Conservation (phyloP, 2,113 vertebrate species). For the Microtus montanus region DNA sequence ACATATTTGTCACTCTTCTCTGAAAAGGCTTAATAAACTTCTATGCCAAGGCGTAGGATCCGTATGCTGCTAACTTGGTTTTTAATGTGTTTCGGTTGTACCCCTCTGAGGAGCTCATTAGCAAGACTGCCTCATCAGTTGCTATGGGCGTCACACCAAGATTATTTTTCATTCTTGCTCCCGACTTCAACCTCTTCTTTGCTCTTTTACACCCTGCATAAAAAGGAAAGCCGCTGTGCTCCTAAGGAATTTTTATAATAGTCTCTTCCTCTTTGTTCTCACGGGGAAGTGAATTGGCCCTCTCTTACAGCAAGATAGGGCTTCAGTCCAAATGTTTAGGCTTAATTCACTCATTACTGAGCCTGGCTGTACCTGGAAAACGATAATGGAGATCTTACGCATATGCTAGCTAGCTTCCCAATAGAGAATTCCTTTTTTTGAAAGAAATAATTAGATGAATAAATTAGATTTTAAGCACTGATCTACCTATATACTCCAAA, state of each 20-base stretch:
- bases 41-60: neutral
- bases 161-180: conserved; percentile 56
- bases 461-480: conserved; percentile 74
- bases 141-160: conserved; percentile 37
- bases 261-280: neutral
- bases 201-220: conserved; percentile 17
- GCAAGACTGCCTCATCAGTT: conserved; percentile 42
- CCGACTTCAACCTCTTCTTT: conserved; percentile 33
- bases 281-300: conserved; percentile 29
- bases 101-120: conserved; percentile 65
- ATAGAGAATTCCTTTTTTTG: conserved; percentile 30
- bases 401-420: conserved; percentile 59
- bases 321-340: conserved; percentile 34
- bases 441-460: conserved; percentile 74
- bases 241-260: conserved; percentile 56
- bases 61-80: conserved; percentile 9
- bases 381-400: conserved; percentile 61
- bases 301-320: conserved; percentile 33
- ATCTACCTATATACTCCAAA: conserved; percentile 66
- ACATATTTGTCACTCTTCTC: conserved; percentile 42
- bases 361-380: conserved; percentile 21
- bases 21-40: conserved; percentile 43
- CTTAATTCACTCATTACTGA: conserved; percentile 63
- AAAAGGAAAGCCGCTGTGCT: conserved; percentile 23
- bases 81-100: conserved; percentile 30